A percentile compares a stretch with the other conserved stretches of the same genome.
Evolutionary conservation across 2,888 invertebrate genomes (phyloP).

Genomic region (Dioctria rufipes): DNA sequence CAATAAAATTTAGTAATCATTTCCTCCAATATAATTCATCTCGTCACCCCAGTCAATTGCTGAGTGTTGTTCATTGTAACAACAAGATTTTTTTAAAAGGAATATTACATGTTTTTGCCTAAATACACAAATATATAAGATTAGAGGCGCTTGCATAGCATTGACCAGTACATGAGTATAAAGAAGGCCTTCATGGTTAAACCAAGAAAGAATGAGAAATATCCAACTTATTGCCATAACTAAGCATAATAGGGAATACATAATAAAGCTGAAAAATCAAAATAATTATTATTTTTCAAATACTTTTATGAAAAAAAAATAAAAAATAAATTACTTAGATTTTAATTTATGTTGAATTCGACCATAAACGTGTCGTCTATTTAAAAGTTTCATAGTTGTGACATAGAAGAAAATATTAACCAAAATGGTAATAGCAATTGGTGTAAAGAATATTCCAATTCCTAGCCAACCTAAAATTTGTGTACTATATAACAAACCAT

Average conservation of each 20-base stretch:
- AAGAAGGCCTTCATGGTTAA: constrained; percentile 80
- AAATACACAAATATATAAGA: constrained; percentile 84
- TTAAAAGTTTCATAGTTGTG: constrained; percentile 84
- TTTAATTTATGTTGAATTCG: constrained; percentile 89
- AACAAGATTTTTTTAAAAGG: constrained; percentile 84
- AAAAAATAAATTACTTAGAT: constrained; percentile 76
- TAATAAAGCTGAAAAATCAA: constrained; percentile 76
- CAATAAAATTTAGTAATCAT: constrained; percentile 64
- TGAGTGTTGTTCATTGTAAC: constrained; percentile 81
- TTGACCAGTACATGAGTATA: constrained; percentile 85
- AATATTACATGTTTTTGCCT: constrained; percentile 86
- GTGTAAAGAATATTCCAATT: constrained; percentile 86
- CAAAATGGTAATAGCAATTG: constrained; percentile 84
- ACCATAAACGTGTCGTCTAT: constrained; percentile 86
- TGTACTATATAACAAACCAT: constrained; percentile 11
- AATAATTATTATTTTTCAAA: not conserved
- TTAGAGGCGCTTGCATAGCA: constrained; percentile 81
- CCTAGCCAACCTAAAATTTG: constrained; percentile 81
- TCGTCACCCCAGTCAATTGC: constrained; percentile 91
- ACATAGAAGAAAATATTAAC: constrained; percentile 86
- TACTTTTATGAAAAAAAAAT: constrained; percentile 31
- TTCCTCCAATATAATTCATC: constrained; percentile 88
- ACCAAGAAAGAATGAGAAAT: constrained; percentile 83
- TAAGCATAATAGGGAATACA: constrained; percentile 82
- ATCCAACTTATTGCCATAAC: constrained; percentile 85